Base-by-base conservation (phyloP, 1,140 invertebrate species). In the Drosophila baimaii region DNA sequence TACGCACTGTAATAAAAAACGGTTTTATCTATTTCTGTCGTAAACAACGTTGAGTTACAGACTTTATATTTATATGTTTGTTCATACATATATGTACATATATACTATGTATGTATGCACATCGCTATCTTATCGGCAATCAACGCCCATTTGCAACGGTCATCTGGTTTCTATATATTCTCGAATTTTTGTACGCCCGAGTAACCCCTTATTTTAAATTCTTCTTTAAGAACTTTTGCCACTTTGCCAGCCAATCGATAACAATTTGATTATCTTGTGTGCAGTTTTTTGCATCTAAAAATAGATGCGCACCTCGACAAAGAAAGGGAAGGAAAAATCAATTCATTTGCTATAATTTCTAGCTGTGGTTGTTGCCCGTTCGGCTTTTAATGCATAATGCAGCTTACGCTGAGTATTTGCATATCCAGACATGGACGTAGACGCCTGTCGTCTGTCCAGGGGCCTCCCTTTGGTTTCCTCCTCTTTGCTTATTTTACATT, bases 321-420 rank as follows among this genome's bases (percentile, higher is more conserved):
- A 33, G 43, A 5, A 69, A 35, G 19, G 29, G 15, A 13, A 23
- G 37, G 15, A 21, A 81, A 71, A 81, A 76, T 79, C 77, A 70
- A 70, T 81, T 71, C 57, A 69, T 58, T 79, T 52, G 37, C 66
- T 79, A 77, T 77, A 80, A 58, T 58, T 76, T 68, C 47, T 29
- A 47, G 33, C 27, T 61, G 25, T 52, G 17, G 19, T 39, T 39
- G 25, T 56, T 39, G 39, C 9, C 25, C 27, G 31, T 31, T 35
- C 10, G n/a, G 46, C n/a, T 33, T 46, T 57, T 29, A 41, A 64
- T 66, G 71, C 62, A 88, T 82, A 86, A 86, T 46, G 56, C 69
- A 79, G 79, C 76, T 89, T 69, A 71, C 62, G 37, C 52, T 31
- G n/a, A 68, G 59, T 68, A 86, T 84, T 84, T 81, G 62, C 79